phyloP scores from a whole-genome alignment of 2,888 invertebrate species.

The Thumatha senex region DNA sequence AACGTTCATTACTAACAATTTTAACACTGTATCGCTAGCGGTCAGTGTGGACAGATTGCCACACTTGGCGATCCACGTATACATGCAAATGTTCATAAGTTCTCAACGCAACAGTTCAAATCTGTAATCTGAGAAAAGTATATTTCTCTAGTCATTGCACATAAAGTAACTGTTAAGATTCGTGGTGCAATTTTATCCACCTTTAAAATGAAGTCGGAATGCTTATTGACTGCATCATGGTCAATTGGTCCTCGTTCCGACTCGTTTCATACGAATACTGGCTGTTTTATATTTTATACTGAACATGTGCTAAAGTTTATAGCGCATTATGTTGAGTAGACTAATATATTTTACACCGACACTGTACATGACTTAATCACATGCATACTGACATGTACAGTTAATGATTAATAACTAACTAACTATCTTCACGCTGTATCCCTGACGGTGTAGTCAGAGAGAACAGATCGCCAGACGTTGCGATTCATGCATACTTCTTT shows the following conservation, averaged over 20 bases:
- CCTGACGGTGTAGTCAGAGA: no score
- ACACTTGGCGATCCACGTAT: no score
- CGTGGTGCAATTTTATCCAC: slow-evolving; percentile 11
- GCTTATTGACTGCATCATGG: slow-evolving; percentile 20
- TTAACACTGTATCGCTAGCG: no score
- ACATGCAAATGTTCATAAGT: no score
- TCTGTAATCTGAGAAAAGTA: no score
- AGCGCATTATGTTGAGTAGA: slow-evolving; percentile 1
- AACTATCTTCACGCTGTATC: no score
- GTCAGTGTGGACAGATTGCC: no score
- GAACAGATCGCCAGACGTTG: no score
- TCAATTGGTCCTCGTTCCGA: slow-evolving; percentile 29
- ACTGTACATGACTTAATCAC: neutral
- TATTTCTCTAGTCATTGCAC: neutral
- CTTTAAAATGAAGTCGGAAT: slow-evolving; percentile 17
- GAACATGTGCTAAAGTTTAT: slow-evolving; percentile 3
- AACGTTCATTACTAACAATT: no score
- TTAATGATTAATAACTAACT: no score
- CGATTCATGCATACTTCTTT: no score
- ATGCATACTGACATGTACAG: neutral
- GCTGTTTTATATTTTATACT: slow-evolving; percentile 14
- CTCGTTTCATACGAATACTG: slow-evolving; percentile 21
- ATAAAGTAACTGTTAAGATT: slow-evolving; percentile 8
- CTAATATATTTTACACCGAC: neutral
- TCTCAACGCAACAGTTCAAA: no score